Evolutionary conservation across 1,140 invertebrate species (phyloP), one percentile per base, ranked within the genome.

Genomic region (Hylaeus volcanicus): DNA sequence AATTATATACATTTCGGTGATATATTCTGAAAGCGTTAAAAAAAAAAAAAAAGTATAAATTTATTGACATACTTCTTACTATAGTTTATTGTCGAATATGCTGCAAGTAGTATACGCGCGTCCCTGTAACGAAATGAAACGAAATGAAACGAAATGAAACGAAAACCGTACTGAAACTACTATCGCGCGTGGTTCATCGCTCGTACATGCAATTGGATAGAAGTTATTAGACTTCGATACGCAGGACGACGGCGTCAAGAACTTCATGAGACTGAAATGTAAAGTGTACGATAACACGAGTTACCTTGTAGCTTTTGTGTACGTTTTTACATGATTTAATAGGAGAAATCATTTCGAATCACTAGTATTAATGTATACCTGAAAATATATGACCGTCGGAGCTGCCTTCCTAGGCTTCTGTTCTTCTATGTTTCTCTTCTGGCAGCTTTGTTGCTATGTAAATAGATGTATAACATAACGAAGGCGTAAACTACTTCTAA

Each of bases 221-320:
- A 73, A 79, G 51, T 55, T 48, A 3, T 26, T 60, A 41, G 63
- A 53, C 71, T 74, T 58, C 55, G 66, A 71, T 51, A 70, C 41
- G 43, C 43, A 74, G 77, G 77, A 56, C 70, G 71, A 82, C 43
- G 53, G 68, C 61, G 68, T 82, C 76, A 64, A 85, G 72, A 90
- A 88, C 84, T 90, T 88, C 82, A 93, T 92, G 92, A 93, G 92
- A 93, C 92, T 93, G 92, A 93, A 88, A 89, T 88, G 90, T 92
- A 91, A 92, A 91, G 86, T 89, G 90, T 92, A 90, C 90, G 91
- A 92, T 89, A 91, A 92, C 89, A 88, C 89, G 89, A 92, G 90
- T 89, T 91, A 91, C 81, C 88, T 91, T 88, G 90, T 91, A 91
- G 91, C 91, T 90, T 92, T 90, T 92, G 89, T 92, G 89, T 92